Evolutionary conservation across 92 coral and sea anemone genomes (phyloP).

Genomic region (Metridium senile): DNA sequence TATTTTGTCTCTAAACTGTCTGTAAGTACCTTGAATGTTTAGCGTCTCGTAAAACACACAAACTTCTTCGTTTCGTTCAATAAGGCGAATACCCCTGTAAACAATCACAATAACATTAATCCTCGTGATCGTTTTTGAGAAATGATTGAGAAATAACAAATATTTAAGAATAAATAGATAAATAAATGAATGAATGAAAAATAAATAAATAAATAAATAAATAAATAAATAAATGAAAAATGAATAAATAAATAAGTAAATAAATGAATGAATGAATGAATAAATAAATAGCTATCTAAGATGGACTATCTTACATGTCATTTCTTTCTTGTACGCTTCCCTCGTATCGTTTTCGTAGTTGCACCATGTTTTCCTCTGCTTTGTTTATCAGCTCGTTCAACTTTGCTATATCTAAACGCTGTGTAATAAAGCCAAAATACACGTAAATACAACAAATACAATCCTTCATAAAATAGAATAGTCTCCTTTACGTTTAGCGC

Average conservation of each 20-base stretch:
- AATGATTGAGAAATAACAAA: no score
- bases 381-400: slow-evolving; percentile 93
- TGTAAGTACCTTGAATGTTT: slow-evolving; percentile 88
- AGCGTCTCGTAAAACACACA: slow-evolving; percentile 97
- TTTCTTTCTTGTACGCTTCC: slow-evolving; percentile 93
- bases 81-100: slow-evolving; percentile 89
- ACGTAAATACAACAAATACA: not conserved
- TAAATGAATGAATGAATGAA: no score
- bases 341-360: slow-evolving; percentile 95
- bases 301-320: slow-evolving; percentile 97
- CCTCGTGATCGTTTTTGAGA: no score
- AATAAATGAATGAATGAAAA: no score
- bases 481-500: no score
- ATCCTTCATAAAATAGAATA: not conserved
- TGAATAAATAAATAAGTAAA: no score
- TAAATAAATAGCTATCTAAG: no score
- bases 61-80: slow-evolving; percentile 98
- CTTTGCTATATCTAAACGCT: slow-evolving; percentile 97
- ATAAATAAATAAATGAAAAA: no score
- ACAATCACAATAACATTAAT: not conserved
- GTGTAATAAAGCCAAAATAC: not conserved
- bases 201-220: no score
- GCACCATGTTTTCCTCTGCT: slow-evolving; percentile 98
- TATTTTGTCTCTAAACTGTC: not conserved
- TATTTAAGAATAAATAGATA: no score